Percentiles rank a stretch among this genome's conserved stretches.
These are phyloP conservation scores for Tricholauxania praeusta DNA, from an alignment of 2,888 invertebrate species.

Conservation along the genomic window DNA sequence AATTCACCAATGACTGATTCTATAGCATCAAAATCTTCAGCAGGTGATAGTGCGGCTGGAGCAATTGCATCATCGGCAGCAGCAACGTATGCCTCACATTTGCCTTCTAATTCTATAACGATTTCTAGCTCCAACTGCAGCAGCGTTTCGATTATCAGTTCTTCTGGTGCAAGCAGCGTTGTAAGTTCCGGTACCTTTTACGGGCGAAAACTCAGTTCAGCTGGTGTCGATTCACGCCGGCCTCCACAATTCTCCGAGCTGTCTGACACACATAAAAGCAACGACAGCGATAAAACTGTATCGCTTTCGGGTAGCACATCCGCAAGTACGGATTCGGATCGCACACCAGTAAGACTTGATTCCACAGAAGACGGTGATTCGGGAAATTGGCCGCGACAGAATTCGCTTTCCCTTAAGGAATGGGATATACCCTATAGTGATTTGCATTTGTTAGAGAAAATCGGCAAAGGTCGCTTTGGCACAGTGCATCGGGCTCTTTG, in stretches of 20 bases:
- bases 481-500: conserved; percentile 95
- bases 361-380: conserved; percentile 83
- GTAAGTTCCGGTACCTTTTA: conserved; percentile 58
- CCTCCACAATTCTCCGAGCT: conserved; percentile 62
- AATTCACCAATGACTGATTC: conserved; percentile 16
- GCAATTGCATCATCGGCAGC: conserved; percentile 6
- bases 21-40: conserved; percentile 43
- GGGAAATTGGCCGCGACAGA: conserved; percentile 81
- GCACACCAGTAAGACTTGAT: conserved; percentile 83
- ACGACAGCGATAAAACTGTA: conserved; percentile 78
- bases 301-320: conserved; percentile 76
- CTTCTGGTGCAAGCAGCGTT: conserved; percentile 45
- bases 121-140: conserved; percentile 46
- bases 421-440: conserved; percentile 99
- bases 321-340: conserved; percentile 86
- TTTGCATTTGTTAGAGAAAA: conserved; percentile 85
- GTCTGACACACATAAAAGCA: conserved; percentile 72
- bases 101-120: conserved; percentile 37
- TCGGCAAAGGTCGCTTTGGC: conserved; percentile 94
- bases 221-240: conserved; percentile 57
- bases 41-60: conserved; percentile 36
- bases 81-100: conserved; percentile 14
- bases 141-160: conserved; percentile 41
- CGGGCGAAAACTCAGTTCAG: conserved; percentile 70
- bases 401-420: conserved; percentile 90